Conservation (phyloP, 2,113 vertebrate species). For the Eudyptes chrysolophus region DNA sequence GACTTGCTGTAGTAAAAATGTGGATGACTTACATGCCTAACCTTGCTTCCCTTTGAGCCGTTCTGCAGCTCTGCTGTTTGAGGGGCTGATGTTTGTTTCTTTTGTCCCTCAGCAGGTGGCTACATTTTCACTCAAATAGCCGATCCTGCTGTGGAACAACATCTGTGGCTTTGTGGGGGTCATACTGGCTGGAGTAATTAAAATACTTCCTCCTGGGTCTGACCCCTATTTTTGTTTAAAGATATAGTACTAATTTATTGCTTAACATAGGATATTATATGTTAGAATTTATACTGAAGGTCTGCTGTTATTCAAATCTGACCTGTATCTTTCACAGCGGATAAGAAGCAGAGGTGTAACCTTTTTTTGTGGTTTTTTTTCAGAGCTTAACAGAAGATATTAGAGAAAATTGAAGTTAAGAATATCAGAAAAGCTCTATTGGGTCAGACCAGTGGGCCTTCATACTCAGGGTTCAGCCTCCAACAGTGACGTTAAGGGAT, state of each 20-base stretch:
- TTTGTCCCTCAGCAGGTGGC: slow-evolving; percentile 49
- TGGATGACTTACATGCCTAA: neutral
- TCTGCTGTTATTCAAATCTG: neutral
- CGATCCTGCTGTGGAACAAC: slow-evolving; percentile 41
- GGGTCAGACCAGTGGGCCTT: neutral
- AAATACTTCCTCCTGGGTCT: neutral
- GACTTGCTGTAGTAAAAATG: neutral
- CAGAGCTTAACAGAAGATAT: neutral
- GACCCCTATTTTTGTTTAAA: neutral
- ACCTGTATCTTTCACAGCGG: neutral
- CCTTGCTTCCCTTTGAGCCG: neutral
- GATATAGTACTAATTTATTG: neutral
- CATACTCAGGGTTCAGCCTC: neutral
- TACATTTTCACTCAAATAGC: slow-evolving; percentile 37
- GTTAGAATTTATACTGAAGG: neutral
- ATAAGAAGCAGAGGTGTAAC: neutral
- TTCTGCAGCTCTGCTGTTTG: neutral
- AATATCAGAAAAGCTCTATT: neutral
- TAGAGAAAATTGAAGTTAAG: neutral
- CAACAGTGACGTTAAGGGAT: neutral
- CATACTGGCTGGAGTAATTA: neutral
- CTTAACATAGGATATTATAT: neutral
- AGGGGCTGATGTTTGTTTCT: slow-evolving; percentile 37
- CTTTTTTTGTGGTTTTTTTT: neutral
- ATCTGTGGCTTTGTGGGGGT: slow-evolving; percentile 17